Base-by-base conservation (phyloP, 2,888 invertebrate genomes). In the Tubulanus polymorphus region DNA sequence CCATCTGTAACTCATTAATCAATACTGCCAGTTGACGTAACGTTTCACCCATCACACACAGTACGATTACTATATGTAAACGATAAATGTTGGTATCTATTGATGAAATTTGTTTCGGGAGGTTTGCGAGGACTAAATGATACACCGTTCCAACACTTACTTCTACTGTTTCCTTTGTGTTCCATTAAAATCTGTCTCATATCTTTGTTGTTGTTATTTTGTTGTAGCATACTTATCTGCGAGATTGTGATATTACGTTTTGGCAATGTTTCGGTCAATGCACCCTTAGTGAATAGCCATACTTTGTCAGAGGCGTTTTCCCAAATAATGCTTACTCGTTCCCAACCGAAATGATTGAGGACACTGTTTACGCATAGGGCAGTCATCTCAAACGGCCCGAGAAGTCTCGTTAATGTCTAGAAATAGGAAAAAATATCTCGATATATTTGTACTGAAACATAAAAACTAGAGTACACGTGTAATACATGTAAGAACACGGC, bases 351-450 rank as follows among this genome's bases (percentile, higher is more conserved):
- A 10, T 50, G 20, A 3, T 53, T 30, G 54, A 66, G 50, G 8
- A 66, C 27, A 8, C 51, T 56, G 12, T 26, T 30, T 0, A 63
- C 61, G 3, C 62, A 62, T n/a, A 56, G 26, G 12, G 65, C 66
- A n/a, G 64, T 65, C 60, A 64, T 65, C 45, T 65, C 64, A 54
- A 66, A 66, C 3, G 65, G 59, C 12, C 63, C 66, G 3, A 66
- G 59, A 35, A 66, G 59, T 23, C 66, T 47, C 2, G 66, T 63
- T 48, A 66, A 41, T 2, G 66, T 66, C 66, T 66, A 59, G 12
- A 56, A 58, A 15, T 6, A 25, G 1, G 41, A 46, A 15, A 25
- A 48, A 10, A 48, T 26, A 30, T n/a, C n/a, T n/a, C n/a, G n/a
- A n/a, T n/a, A n/a, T 48, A 10, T 12, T 45, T 45, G 20, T 8